Percentiles rank a stretch among this genome's conserved stretches.
Conservation (phyloP, 2,113 vertebrate genomes). For the Deroptyus accipitrinus region DNA sequence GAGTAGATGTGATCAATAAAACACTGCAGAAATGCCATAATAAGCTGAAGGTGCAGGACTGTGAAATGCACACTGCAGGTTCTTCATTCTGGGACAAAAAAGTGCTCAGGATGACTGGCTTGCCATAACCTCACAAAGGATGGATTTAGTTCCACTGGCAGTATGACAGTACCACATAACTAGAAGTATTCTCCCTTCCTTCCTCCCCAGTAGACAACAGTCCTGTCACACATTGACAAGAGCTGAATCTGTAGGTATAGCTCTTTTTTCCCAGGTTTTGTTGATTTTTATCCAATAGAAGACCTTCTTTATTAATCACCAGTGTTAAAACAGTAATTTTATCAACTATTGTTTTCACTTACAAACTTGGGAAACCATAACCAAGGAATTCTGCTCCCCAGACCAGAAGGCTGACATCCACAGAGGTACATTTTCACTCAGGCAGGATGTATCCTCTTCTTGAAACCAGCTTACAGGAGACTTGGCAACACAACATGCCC, state of each 20-base stretch:
- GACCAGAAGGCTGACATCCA: background rate
- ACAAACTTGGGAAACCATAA: background rate
- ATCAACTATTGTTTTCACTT: background rate
- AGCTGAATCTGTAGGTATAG: background rate
- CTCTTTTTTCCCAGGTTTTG: background rate
- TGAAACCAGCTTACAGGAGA: background rate
- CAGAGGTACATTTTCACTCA: background rate
- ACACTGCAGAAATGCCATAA: background rate
- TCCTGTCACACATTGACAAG: background rate
- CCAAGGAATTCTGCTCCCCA: background rate
- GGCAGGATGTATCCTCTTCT: background rate
- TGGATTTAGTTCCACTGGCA: background rate
- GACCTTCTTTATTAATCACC: background rate
- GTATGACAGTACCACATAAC: background rate
- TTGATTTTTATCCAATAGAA: background rate
- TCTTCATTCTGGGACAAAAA: background rate
- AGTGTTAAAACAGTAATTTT: background rate
- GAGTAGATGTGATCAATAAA: background rate
- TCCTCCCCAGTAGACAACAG: background rate
- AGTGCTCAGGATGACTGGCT: background rate
- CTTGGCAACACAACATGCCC: background rate
- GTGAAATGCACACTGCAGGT: background rate
- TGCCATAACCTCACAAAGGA: background rate
- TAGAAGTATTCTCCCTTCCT: background rate
- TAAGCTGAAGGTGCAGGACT: background rate